Evolutionary conservation across 2,888 invertebrate genomes (phyloP).

Genomic region (Lasioglossum zephyrum): DNA sequence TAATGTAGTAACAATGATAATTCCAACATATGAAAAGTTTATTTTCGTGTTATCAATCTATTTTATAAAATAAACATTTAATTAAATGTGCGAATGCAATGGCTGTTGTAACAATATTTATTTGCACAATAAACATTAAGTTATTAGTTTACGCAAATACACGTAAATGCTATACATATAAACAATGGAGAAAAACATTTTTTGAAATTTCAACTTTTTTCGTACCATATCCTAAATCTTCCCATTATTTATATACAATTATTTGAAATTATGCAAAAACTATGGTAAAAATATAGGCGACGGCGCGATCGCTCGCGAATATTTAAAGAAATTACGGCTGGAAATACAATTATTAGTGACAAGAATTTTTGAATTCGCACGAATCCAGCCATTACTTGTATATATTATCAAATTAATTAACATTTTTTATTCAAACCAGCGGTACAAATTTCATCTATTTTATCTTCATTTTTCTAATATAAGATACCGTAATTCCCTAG

Average conservation of each 20-base stretch:
- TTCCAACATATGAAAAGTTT: neutral
- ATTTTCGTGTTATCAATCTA: neutral
- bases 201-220: neutral
- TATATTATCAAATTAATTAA: too few relatives aligned
- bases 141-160: neutral
- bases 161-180: too few relatives aligned
- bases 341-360: too few relatives aligned
- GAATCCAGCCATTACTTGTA: neutral
- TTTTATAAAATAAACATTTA: neutral
- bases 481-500: too few relatives aligned
- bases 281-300: too few relatives aligned
- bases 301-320: too few relatives aligned
- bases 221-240: neutral
- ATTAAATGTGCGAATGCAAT: constrained; percentile 36
- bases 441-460: too few relatives aligned
- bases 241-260: neutral
- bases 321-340: too few relatives aligned
- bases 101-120: constrained; percentile 21
- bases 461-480: too few relatives aligned
- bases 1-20: constrained; percentile 30
- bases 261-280: too few relatives aligned
- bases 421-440: neutral
- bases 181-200: neutral
- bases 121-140: constrained; percentile 31
- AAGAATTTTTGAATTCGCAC: too few relatives aligned